Base-by-base conservation (phyloP, 2,113 vertebrate genomes). In the Malurus cyaneus region DNA sequence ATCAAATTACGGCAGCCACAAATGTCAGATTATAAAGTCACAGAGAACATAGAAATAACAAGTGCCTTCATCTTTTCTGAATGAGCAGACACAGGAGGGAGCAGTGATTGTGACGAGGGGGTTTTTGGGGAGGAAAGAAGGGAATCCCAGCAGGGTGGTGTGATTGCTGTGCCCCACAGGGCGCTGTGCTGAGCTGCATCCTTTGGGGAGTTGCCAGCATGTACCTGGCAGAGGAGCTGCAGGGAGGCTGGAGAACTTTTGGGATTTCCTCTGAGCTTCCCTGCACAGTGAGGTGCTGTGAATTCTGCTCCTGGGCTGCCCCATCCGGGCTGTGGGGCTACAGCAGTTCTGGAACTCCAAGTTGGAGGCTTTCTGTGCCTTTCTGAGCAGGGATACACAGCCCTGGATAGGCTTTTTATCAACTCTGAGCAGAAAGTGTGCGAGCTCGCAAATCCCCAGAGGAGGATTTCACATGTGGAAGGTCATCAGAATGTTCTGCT, bases 121-220 rank as follows among this genome's bases (percentile, higher is more conserved):
- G 4, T 0, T 56, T 73, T 46, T 18, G 28, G 5, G 26, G 47
- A 59, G 56, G 28, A 32, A 47, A 26, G 50, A 50, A n/a, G 44
- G 42, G 64, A 67, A 73, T 52, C 61, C 52, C 46, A 54, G 3
- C 20, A 21, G 39, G 31, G 24, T 10, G 41, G 13, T 25, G 44
- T 0, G 8, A 18, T 2, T 25, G 13, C 3, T 6, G 7, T 12
- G 5, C 31, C 25, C 44, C 1, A 0, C 10, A 2, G 28, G 32
- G 53, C 32, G 56, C 2, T 17, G 12, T 23, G 56, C 46, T 42
- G 28, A 56, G 50, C 62, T 14, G 87, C 59, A 23, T 26, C 62
- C 18, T 61, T 61, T 17, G 14, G 28, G 62, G 50, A 23, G 0
- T 0, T 47, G 20, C 34, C 89, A 39, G 53, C 24, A 2, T 0